These are phyloP conservation scores for Epinotia demarniana DNA, from an alignment of 2,888 invertebrate genomes.

Conservation along the genomic window DNA sequence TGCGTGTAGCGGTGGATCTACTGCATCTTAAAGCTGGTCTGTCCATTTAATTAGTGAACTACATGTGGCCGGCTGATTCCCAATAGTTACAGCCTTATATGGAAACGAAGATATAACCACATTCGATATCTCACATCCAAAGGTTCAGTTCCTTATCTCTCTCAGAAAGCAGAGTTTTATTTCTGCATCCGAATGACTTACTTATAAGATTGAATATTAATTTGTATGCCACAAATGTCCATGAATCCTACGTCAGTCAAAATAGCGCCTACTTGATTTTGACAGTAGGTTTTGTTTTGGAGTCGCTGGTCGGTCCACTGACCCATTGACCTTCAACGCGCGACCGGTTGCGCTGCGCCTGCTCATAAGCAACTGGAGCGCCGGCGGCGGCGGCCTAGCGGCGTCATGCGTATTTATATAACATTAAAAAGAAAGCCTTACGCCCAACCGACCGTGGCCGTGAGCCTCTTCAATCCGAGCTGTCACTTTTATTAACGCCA, in stretches of 20 bases:
- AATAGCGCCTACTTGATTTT: not conserved
- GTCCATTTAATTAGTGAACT: too few species aligned
- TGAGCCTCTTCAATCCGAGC: conserved; percentile 33
- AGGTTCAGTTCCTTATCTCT: too few species aligned
- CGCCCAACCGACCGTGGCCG: conserved; percentile 45
- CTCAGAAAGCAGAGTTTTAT: too few species aligned
- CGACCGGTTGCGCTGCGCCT: conserved; percentile 71
- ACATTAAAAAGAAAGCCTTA: conserved; percentile 63
- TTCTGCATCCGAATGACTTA: not conserved
- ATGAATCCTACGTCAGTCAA: conserved; percentile 5
- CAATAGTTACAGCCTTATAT: too few species aligned
- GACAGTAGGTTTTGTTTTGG: conserved; percentile 36
- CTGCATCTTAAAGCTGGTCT: too few species aligned
- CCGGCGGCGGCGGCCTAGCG: conserved; percentile 52
- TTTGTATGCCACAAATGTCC: not conserved
- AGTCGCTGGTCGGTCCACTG: conserved; percentile 61
- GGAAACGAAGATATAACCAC: too few species aligned
- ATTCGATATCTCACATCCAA: too few species aligned
- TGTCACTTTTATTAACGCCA: not conserved
- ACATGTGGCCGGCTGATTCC: too few species aligned
- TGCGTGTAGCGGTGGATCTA: too few species aligned
- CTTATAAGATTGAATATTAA: not conserved
- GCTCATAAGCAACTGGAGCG: conserved; percentile 64
- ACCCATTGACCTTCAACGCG: conserved; percentile 76
- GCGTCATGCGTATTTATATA: conserved; percentile 52